Conservation (phyloP, 2,113 vertebrate species). For the Myanophis thanlyinensis region DNA sequence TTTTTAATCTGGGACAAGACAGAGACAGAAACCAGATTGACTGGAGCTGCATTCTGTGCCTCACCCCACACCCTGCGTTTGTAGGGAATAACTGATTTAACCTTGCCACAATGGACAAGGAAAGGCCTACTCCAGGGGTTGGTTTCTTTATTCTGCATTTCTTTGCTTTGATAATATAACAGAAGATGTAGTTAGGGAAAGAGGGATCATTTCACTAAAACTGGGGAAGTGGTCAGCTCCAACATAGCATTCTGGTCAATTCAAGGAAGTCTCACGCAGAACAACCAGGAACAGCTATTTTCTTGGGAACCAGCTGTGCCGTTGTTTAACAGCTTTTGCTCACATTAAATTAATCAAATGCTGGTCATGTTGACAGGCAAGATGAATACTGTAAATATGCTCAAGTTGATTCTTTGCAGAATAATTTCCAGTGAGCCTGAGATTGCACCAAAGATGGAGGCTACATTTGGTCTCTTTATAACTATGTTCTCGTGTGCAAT, state of each 20-base stretch:
- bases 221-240: neutral
- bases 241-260: neutral
- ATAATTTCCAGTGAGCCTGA: neutral
- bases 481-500: neutral
- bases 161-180: neutral
- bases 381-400: neutral
- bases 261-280: neutral
- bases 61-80: neutral
- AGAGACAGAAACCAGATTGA: neutral
- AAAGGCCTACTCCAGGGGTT: neutral
- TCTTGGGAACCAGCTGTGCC: neutral
- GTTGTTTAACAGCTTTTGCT: neutral
- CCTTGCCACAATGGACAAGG: neutral
- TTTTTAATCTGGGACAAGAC: slow-evolving; percentile 86
- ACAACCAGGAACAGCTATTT: neutral
- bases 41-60: neutral
- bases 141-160: neutral
- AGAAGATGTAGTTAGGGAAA: neutral
- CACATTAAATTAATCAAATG: neutral
- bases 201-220: neutral
- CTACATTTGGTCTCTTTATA: neutral
- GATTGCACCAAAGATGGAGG: neutral
- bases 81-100: neutral
- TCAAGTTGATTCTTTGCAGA: neutral
- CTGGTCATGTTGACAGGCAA: neutral